These are phyloP conservation scores for Diarsia brunnea DNA, from an alignment of 2,888 invertebrate species.

Conservation along the genomic window DNA sequence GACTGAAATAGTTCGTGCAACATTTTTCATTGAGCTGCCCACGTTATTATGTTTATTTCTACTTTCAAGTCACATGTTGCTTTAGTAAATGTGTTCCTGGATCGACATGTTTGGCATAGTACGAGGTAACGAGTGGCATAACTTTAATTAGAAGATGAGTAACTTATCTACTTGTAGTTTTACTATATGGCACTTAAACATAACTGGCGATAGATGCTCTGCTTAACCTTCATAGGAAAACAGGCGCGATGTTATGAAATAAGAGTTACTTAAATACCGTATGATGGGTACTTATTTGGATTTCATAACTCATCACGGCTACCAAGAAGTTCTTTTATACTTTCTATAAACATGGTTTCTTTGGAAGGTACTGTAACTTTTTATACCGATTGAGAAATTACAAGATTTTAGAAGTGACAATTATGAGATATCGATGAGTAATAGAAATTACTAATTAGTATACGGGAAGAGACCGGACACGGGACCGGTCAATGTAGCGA, in stretches of 20 bases:
- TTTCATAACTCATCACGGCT: not conserved
- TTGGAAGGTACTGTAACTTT: not conserved
- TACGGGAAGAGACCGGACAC: not conserved
- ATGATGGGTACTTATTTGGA: not conserved
- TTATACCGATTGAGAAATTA: not conserved
- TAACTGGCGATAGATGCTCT: not conserved
- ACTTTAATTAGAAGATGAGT: not conserved
- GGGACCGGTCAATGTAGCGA: too few species aligned
- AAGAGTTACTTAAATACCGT: not conserved
- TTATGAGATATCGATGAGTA: not conserved
- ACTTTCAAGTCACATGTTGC: constrained; percentile 43
- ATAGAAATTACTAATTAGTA: not conserved
- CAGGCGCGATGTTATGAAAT: not conserved
- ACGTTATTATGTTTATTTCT: constrained; percentile 62
- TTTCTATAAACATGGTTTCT: not conserved
- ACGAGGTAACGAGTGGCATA: not conserved
- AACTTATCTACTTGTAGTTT: not conserved
- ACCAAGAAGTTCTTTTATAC: constrained; percentile 1
- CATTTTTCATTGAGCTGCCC: constrained; percentile 60
- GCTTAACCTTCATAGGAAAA: not conserved
- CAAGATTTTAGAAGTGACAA: constrained; percentile 8
- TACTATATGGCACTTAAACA: not conserved
- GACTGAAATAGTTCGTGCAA: constrained; percentile 57
- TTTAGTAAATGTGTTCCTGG: constrained; percentile 29
- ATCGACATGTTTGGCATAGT: not conserved